These are phyloP conservation scores for Actinernus sp. DNA, from an alignment of 92 coral and sea anemone genomes.

Conservation along the genomic window DNA sequence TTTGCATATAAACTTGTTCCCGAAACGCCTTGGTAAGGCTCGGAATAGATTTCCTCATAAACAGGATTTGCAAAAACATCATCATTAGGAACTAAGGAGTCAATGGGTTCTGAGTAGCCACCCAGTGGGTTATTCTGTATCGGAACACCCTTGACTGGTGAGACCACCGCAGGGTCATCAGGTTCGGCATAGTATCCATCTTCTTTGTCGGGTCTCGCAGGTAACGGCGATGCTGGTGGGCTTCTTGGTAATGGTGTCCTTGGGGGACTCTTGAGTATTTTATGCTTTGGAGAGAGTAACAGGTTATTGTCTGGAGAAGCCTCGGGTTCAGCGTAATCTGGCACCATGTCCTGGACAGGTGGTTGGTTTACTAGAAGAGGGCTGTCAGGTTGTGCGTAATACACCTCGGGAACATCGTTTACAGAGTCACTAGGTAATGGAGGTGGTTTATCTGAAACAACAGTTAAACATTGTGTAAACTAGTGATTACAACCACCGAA, in stretches of 20 bases:
- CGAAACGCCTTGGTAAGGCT: slow-evolving; percentile 95
- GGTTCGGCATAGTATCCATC: slow-evolving; percentile 60
- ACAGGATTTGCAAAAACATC: slow-evolving; percentile 85
- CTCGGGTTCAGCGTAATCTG: slow-evolving; percentile 64
- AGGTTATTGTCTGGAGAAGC: slow-evolving; percentile 12
- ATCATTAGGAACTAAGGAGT: slow-evolving; percentile 52
- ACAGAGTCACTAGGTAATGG: slow-evolving; percentile 32
- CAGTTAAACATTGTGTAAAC: too few species aligned
- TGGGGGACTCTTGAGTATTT: not conserved
- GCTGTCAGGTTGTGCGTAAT: slow-evolving; percentile 76
- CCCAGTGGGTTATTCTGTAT: slow-evolving; percentile 23
- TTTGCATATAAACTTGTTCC: slow-evolving; percentile 93
- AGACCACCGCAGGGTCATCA: too few species aligned
- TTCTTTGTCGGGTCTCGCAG: slow-evolving; percentile 7
- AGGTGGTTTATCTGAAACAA: slow-evolving; percentile 42
- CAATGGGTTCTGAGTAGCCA: slow-evolving; percentile 90
- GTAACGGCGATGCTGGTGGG: slow-evolving; percentile 20
- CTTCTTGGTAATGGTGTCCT: not conserved
- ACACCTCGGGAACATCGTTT: slow-evolving; percentile 26
- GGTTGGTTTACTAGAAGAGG: slow-evolving; percentile 21
- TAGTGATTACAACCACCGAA: too few species aligned
- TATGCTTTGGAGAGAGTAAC: not conserved
- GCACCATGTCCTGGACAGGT: not conserved
- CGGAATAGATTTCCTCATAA: slow-evolving; percentile 92
- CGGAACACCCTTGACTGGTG: too few species aligned